Evolutionary conservation across 2,797 vertebrate species (phyloP).

Genomic region (Hozukius guyotensis): DNA sequence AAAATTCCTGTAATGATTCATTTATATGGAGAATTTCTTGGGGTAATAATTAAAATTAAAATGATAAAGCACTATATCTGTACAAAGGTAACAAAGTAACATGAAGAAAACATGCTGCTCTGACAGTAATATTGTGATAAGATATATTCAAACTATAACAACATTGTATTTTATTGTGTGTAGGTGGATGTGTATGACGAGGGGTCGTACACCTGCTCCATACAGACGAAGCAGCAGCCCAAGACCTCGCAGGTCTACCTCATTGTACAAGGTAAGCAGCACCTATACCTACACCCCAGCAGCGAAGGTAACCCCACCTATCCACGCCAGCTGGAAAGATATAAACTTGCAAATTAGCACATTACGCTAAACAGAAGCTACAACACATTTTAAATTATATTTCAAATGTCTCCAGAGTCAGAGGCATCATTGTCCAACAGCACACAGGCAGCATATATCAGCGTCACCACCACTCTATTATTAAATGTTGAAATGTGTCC

Average conservation of each 20-base stretch:
- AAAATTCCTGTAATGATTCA: not conserved
- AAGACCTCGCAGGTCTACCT: constrained; percentile 98
- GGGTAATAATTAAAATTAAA: not conserved
- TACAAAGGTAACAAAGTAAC: not conserved
- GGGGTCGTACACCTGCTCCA: constrained; percentile 96
- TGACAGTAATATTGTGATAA: not conserved
- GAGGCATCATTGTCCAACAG: not conserved
- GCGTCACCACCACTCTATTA: not conserved
- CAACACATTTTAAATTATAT: not conserved
- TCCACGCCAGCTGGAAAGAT: not conserved
- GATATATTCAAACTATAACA: not conserved
- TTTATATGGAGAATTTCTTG: not conserved
- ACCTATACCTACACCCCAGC: not conserved
- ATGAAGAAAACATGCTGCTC: not conserved
- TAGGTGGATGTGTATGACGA: constrained; percentile 95
- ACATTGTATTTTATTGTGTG: not conserved
- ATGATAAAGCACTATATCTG: no score
- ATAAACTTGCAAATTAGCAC: not conserved
- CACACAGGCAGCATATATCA: constrained; percentile 2
- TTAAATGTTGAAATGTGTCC: constrained; percentile 20
- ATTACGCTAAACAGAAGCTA: not conserved
- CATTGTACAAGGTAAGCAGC: constrained; percentile 95
- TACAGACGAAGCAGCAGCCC: constrained; percentile 96
- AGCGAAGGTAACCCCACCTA: not conserved
- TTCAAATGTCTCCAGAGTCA: not conserved